Base-by-base conservation (phyloP, 2,888 invertebrate genomes). In the Oxytorus armatus region DNA sequence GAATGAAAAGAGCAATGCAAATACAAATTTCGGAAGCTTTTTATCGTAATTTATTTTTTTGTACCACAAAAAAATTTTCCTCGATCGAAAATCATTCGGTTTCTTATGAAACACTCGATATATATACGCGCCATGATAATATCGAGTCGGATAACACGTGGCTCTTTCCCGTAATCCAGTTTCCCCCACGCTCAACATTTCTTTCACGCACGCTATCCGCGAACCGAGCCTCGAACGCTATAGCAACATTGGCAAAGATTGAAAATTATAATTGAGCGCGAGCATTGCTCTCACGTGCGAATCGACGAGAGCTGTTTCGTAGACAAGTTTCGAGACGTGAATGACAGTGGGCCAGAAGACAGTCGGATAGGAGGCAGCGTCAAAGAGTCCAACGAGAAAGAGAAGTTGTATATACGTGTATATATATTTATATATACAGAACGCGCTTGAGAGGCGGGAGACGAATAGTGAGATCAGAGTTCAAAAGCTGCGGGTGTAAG, bases 241-340 rank as follows among this genome's bases (percentile, higher is more conserved):
- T 36, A 18, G 11, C 16, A 21, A 2, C 16, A 16, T 18, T 16
- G 7, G 7, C 1, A 3, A 8, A 51, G 29, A 70, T 57, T 44
- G 49, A 2, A 10, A 51, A 72, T 72, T 57, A 44, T 33, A 23
- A 36, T 53, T 47, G n/a, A n/a, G n/a, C 36, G 53, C 65, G 74
- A 47, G 36, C 7, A 55, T 42, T 36, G 39, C 7, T 16, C 18
- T 11, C 36, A 51, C 23, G 77, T 44, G 69, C 79, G 81, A 79
- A 79, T 82, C 77, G 81, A 82, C 82, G 83, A 42, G 33, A 80
- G 83, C 59, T 88, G 89, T 85, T 89, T 85, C 90, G 85, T 89
- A 88, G 90, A 89, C 89, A 89, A 89, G 90, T 89, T 87, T 88
- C 89, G 85, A 85, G 82, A 82, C 83, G 81, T 63, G 90, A 91